Evolutionary conservation across 2,113 vertebrate species (phyloP), one percentile per base, ranked within the genome.

Genomic region (Pteronura brasiliensis): DNA sequence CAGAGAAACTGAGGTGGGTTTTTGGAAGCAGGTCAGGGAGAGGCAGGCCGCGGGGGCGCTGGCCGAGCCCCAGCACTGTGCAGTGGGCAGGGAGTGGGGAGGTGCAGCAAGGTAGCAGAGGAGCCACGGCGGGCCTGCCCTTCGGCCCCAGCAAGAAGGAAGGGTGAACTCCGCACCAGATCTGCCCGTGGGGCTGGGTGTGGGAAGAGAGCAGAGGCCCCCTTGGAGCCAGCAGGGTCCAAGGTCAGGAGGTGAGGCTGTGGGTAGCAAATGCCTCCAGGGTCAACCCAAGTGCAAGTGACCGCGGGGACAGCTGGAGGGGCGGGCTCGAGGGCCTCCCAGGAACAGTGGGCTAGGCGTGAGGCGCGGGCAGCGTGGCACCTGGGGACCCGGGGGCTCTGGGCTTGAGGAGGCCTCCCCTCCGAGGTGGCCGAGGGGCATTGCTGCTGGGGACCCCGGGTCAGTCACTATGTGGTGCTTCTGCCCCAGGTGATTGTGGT

Each of bases 111-210:
- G 61, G 71, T 27, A 2, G 39, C 69, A 18, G 47, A 84, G 85
- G 59, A 67, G 83, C 65, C 0, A 0, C 4, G 11, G 57, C 4
- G 11, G 57, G 21, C 72, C 57, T 96, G 61, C 82, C 57, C 90
- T 88, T 91, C 5, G 20, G 79, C 49, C 47, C n/a, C 34, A 12
- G 36, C 4, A 6, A n/a, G 36, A 17, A 29, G 47, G 29, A 55
- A 29, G 39, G 67, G 55, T 52, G 89, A 81, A 57, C 55, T 88
- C 83, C 76, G 47, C 25, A 7, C 80, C 11, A 2, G 12, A 25
- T 77, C 52, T 1, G 9, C 77, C 13, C 3, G 9, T 39, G 6
- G 67, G 49, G 61, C 76, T 1, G 0, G 2, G 13, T 42, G 20
- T 57, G 5, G 65, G 82, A 10, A 20, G 79, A 74, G 57, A 44